Base-by-base conservation (phyloP, 2,113 vertebrate genomes). In the Cheilinus undulatus region DNA sequence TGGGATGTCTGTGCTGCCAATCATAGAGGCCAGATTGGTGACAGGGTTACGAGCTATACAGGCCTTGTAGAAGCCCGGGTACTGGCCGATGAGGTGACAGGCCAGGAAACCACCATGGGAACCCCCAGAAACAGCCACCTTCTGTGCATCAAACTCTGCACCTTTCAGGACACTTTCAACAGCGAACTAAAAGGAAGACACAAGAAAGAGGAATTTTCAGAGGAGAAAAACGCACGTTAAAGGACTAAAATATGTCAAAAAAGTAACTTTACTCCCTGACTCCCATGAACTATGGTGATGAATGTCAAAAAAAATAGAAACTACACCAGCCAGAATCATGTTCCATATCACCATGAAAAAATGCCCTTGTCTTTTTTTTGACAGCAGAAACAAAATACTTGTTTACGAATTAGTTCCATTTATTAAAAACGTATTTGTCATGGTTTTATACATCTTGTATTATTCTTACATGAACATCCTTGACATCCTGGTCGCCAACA, bases 41-140 rank as follows among this genome's bases (percentile, higher is more conserved):
- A 99, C 98, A 0, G 97, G 97, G 87, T 99, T 99, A 52, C 95
- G 93, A 9, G 90, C 90, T 57, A 97, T 94, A 0, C 97, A 97
- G 59, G 95, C 96, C 0, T 85, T 92, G 80, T 98, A 99, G 76
- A 94, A 96, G 1, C 92, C 86, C 0, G 97, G 97, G 76, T 96
- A 98, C 84, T 98, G 97, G 64, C 97, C 97, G 23, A 99, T 95
- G 72, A 99, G 93, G 89, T 99, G 98, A 82, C 96, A 97, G 0
- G 96, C 95, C 82, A 99, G 90, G 90, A 99, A 99, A 61, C 97
- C 98, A 0, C 98, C 97, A 0, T 99, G 97, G 0, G 97, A 99
- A 49, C 97, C 96, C 0, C 97, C 97, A 4, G 92, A 83, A 28
- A 99, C 74, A 1, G 95, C 95, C 50, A 98, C 93, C 1, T 91